phyloP scores from a whole-genome alignment of 1,140 invertebrate genomes.

The Cotesia vestalis region DNA sequence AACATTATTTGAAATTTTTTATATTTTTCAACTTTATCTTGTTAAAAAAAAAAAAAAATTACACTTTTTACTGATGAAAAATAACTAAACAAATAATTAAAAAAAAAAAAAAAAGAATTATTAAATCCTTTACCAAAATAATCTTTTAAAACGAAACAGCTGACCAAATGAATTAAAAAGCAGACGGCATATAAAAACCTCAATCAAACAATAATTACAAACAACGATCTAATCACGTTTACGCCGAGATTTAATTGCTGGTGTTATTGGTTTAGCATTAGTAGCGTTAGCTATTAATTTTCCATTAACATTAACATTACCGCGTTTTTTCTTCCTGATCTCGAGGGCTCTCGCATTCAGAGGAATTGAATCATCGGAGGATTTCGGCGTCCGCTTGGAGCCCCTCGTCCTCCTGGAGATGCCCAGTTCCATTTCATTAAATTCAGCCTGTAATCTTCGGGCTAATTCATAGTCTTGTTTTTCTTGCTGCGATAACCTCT shows the following conservation, averaged over 20 bases:
- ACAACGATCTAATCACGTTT: background rate
- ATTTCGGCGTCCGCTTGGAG: conserved; percentile 29
- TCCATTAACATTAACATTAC: conserved; percentile 15
- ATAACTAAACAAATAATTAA: too few relatives aligned
- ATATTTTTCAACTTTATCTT: too few relatives aligned
- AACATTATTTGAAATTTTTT: too few relatives aligned
- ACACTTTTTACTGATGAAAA: too few relatives aligned
- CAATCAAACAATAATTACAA: background rate
- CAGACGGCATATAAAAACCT: too few relatives aligned
- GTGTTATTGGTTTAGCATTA: conserved; percentile 2
- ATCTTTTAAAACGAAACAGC: too few relatives aligned
- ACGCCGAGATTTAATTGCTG: conserved; percentile 11
- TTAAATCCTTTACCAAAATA: too few relatives aligned
- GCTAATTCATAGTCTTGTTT: conserved; percentile 60
- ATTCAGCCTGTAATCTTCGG: conserved; percentile 55
- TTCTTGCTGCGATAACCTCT: conserved; percentile 55
- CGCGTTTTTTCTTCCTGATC: conserved; percentile 4
- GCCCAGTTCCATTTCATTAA: conserved; percentile 55
- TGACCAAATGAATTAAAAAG: too few relatives aligned
- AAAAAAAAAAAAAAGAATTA: too few relatives aligned
- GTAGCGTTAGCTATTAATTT: conserved; percentile 14
- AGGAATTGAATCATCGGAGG: conserved; percentile 4
- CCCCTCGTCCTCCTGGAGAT: conserved; percentile 57
- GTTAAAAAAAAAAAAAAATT: too few relatives aligned
- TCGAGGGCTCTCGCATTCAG: conserved; percentile 10